Conservation (phyloP, 2,113 vertebrate species). For the Larimichthys polyactis region DNA sequence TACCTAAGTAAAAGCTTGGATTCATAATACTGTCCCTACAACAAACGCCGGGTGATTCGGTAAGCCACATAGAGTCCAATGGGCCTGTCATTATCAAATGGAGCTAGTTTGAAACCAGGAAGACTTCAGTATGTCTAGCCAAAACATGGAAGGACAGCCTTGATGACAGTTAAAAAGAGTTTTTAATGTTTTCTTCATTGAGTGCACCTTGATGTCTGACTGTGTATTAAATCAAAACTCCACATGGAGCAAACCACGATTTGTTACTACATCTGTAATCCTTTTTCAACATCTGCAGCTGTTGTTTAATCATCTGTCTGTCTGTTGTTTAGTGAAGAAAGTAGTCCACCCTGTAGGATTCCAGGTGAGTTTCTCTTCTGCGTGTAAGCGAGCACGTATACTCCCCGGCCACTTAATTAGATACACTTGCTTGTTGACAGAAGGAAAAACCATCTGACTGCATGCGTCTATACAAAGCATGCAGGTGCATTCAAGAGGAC, state of each 20-base stretch:
- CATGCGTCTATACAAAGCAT: background rate
- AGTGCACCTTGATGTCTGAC: background rate
- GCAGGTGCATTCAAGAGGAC: background rate
- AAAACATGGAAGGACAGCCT: background rate
- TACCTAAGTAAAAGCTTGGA: background rate
- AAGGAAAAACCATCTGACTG: background rate
- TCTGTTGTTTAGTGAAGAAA: constrained; percentile 18
- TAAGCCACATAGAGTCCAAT: background rate
- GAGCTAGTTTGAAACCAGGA: background rate
- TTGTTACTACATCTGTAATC: constrained; percentile 28
- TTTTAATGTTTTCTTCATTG: background rate
- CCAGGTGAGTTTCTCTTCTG: constrained; percentile 5
- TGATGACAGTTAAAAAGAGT: too few relatives aligned
- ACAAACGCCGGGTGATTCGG: background rate
- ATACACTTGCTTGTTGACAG: background rate
- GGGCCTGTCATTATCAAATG: background rate
- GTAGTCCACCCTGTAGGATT: background rate
- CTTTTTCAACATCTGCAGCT: background rate
- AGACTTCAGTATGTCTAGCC: background rate
- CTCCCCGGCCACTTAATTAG: constrained; percentile 3
- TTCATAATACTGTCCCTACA: background rate
- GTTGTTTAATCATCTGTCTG: constrained; percentile 17
- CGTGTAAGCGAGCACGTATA: background rate
- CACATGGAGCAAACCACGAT: background rate
- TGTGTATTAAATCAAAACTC: background rate